These are phyloP conservation scores for Petrocephalus sullivani DNA, from an alignment of 2,797 vertebrate genomes.

Conservation along the genomic window DNA sequence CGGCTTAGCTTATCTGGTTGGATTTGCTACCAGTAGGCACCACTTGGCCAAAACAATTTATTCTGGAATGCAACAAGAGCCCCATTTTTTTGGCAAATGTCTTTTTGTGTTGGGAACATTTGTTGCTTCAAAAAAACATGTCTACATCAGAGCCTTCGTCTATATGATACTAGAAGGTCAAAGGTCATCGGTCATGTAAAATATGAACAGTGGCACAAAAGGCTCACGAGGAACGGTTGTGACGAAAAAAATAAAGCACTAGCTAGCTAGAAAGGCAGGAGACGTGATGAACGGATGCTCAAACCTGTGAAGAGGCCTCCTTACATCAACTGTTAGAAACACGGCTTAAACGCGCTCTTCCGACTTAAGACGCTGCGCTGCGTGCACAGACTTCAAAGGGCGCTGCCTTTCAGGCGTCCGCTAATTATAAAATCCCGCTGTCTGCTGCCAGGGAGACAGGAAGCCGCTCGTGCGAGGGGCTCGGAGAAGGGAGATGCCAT, in stretches of 20 bases:
- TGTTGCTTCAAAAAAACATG: neutral
- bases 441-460: constrained; percentile 9
- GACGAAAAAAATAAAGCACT: neutral
- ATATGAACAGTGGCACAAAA: neutral
- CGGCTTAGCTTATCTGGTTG: neutral
- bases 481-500: neutral
- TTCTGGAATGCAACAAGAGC: neutral
- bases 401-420: constrained; percentile 48
- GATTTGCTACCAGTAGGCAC: too few relatives aligned
- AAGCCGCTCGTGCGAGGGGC: constrained; percentile 5
- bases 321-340: constrained; percentile 56
- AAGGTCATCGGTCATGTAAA: neutral
- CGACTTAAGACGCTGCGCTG: constrained; percentile 46
- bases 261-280: neutral
- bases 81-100: too few relatives aligned
- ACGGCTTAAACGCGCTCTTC: constrained; percentile 53
- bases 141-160: neutral
- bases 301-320: constrained; percentile 37
- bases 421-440: constrained; percentile 50
- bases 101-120: neutral
- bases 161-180: neutral
- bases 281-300: neutral
- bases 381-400: constrained; percentile 47
- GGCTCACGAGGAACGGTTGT: neutral
- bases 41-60: neutral